These are phyloP conservation scores for Philaethria dido DNA, from an alignment of 2,888 invertebrate genomes.

Conservation along the genomic window DNA sequence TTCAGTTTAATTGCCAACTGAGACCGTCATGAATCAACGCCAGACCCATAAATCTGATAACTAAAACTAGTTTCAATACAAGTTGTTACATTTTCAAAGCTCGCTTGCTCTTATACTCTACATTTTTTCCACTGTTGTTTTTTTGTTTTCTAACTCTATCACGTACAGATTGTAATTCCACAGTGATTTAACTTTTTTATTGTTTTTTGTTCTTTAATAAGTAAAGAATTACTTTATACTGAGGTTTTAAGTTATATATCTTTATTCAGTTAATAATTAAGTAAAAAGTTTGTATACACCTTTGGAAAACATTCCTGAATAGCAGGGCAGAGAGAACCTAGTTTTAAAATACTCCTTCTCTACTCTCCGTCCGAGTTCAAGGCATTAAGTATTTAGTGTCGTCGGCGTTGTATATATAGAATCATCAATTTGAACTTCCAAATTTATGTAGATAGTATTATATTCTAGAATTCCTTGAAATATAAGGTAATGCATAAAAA, in stretches of 20 bases:
- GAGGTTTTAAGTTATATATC: too few relatives aligned
- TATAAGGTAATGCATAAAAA: background rate
- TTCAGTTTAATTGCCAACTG: constrained; percentile 76
- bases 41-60: constrained; percentile 78
- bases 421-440: too few relatives aligned
- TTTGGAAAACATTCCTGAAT: too few relatives aligned
- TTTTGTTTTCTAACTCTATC: constrained; percentile 21
- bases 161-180: constrained; percentile 23
- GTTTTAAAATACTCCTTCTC: too few relatives aligned
- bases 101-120: constrained; percentile 34
- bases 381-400: too few relatives aligned
- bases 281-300: too few relatives aligned
- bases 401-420: too few relatives aligned
- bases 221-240: background rate
- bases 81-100: constrained; percentile 44
- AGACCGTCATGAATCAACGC: constrained; percentile 78
- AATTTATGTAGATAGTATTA: too few relatives aligned
- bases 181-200: constrained; percentile 6
- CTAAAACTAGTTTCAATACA: constrained; percentile 46
- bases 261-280: too few relatives aligned
- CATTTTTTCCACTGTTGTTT: constrained; percentile 19
- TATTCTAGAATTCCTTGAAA: background rate
- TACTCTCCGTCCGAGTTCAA: too few relatives aligned
- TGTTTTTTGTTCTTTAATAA: constrained; percentile 15
- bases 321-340: too few relatives aligned